Evolutionary conservation across 2,888 invertebrate species (phyloP).

Genomic region (Drosophila monieri): DNA sequence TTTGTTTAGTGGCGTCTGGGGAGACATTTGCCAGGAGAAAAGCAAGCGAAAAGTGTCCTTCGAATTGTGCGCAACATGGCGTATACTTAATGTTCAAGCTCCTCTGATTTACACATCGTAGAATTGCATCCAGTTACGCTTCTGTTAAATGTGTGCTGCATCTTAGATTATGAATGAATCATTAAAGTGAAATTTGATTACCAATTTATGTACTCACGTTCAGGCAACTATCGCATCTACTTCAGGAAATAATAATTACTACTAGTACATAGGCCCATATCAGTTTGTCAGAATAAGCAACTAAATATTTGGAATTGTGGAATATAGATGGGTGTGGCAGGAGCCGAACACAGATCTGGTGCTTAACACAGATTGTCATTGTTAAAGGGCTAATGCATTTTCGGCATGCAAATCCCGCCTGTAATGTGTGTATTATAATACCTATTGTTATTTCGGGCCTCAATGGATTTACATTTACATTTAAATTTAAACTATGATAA

Average conservation of each 20-base stretch:
- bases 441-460: constrained; percentile 5
- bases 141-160: constrained; percentile 32
- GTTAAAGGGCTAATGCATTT: constrained; percentile 72
- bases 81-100: constrained; percentile 42
- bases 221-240: constrained; percentile 19
- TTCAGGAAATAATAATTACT: constrained; percentile 59
- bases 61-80: constrained; percentile 29
- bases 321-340: constrained; percentile 20
- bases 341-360: constrained; percentile 39
- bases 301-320: constrained; percentile 5
- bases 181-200: constrained; percentile 38
- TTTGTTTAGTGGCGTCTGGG: constrained; percentile 76
- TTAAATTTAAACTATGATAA: not conserved
- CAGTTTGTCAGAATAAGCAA: constrained; percentile 36
- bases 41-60: constrained; percentile 56
- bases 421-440: constrained; percentile 33
- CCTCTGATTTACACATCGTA: constrained; percentile 46
- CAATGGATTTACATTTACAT: not conserved
- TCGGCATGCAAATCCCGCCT: constrained; percentile 61
- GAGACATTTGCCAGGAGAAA: constrained; percentile 57
- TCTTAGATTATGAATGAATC: constrained; percentile 38
- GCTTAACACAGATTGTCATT: constrained; percentile 65
- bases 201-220: constrained; percentile 22
- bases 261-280: constrained; percentile 64
- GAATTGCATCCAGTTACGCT: not conserved